phyloP scores from a whole-genome alignment of 2,888 invertebrate genomes.

The Podotricha telesiphe region DNA sequence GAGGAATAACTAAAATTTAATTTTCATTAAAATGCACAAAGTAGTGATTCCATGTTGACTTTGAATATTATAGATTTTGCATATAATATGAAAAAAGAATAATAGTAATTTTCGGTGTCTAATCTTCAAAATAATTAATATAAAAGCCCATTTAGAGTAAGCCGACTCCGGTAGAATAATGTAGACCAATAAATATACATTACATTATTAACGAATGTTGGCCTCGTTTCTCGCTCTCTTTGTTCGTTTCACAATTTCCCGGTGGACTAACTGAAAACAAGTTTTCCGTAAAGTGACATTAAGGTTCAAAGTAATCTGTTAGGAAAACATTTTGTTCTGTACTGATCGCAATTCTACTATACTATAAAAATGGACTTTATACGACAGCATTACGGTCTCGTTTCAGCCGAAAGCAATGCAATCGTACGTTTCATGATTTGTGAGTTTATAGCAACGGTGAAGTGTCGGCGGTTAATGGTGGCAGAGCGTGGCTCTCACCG shows the following conservation, averaged over 20 bases:
- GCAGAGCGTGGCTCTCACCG: conserved; percentile 77
- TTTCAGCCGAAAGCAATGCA: conserved; percentile 55
- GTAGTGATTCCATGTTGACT: neutral
- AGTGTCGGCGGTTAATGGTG: conserved; percentile 83
- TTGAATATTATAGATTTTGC: neutral
- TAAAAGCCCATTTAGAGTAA: conserved; percentile 67
- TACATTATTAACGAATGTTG: conserved; percentile 84
- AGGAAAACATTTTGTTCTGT: conserved; percentile 65
- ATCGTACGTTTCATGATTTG: conserved; percentile 82
- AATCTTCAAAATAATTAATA: conserved; percentile 54
- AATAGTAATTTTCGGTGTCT: conserved; percentile 31
- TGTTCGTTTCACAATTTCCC: conserved; percentile 79
- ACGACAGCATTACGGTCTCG: conserved; percentile 52
- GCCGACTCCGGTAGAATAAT: conserved; percentile 71
- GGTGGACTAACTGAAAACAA: conserved; percentile 71
- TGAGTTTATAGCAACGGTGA: conserved; percentile 84
- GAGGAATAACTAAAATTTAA: neutral
- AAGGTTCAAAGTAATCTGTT: conserved; percentile 78
- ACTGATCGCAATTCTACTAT: conserved; percentile 56
- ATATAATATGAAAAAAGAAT: conserved; percentile 23
- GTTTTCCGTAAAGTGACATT: conserved; percentile 66
- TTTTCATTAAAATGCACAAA: neutral
- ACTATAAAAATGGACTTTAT: conserved; percentile 58
- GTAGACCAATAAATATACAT: conserved; percentile 82
- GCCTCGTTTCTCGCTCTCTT: conserved; percentile 82